A percentile compares a stretch with the other conserved stretches of the same genome.
Conservation (phyloP, 2,888 invertebrate species). For the Branchellion lobata region DNA sequence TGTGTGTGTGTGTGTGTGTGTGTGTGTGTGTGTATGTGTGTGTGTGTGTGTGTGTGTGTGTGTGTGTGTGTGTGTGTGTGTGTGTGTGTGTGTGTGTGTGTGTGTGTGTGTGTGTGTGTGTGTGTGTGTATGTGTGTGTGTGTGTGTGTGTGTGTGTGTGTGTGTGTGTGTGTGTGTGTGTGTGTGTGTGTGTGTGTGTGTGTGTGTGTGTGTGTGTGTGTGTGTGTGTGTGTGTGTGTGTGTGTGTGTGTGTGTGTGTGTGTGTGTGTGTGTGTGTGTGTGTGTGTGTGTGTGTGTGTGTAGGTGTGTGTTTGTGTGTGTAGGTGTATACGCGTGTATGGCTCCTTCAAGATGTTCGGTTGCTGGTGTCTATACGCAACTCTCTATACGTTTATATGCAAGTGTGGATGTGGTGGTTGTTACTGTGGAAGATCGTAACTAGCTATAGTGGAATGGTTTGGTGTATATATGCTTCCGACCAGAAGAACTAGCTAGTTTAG, state of each 20-base stretch:
- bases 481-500: no score
- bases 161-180: constrained; percentile 1
- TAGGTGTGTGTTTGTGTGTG: constrained; percentile 8
- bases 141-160: constrained; percentile 15
- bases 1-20: constrained; percentile 27
- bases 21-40: constrained; percentile 4
- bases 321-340: not conserved
- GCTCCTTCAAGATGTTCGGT: no score
- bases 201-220: constrained; percentile 15
- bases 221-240: not conserved
- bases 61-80: constrained; percentile 31
- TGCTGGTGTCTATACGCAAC: no score
- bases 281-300: constrained; percentile 1
- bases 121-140: constrained; percentile 17
- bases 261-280: not conserved
- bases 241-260: no score
- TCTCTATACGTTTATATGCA: no score
- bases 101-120: constrained; percentile 22
- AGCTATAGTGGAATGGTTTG: no score
- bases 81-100: constrained; percentile 30
- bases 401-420: no score
- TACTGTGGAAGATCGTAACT: no score
- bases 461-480: no score
- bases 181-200: constrained; percentile 16
- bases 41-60: constrained; percentile 20